These are phyloP conservation scores for Heliconius charithonia DNA, from an alignment of 2,888 invertebrate species.

Conservation along the genomic window DNA sequence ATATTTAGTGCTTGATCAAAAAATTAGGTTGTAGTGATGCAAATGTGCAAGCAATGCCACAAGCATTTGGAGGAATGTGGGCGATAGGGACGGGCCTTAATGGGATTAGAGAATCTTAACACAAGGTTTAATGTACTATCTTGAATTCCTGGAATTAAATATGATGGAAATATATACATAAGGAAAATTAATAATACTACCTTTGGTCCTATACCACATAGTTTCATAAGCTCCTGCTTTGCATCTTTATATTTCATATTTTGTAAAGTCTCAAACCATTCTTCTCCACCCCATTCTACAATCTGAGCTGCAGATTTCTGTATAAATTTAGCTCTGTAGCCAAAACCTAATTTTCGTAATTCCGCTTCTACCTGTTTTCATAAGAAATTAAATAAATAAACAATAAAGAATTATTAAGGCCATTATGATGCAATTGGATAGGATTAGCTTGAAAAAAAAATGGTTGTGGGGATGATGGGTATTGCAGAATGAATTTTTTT, in stretches of 20 bases:
- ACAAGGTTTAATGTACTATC: too few relatives aligned
- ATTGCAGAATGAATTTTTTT: too few relatives aligned
- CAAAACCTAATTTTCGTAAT: conserved; percentile 90
- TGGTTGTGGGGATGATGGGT: neutral
- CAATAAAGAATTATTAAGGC: conserved; percentile 1
- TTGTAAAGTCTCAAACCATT: conserved; percentile 89
- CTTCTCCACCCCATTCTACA: conserved; percentile 85
- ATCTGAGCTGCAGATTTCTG: conserved; percentile 89
- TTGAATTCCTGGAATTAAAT: neutral
- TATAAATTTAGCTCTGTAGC: conserved; percentile 95
- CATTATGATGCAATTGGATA: neutral
- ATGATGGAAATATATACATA: neutral
- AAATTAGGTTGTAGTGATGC: too few relatives aligned
- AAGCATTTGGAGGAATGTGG: too few relatives aligned
- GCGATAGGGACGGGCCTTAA: too few relatives aligned
- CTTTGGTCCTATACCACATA: conserved; percentile 97
- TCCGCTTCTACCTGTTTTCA: conserved; percentile 85
- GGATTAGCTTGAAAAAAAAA: neutral
- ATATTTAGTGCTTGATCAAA: neutral
- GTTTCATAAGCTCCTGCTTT: conserved; percentile 87
- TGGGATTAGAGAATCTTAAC: too few relatives aligned
- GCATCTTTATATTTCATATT: conserved; percentile 88
- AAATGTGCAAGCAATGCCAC: too few relatives aligned
- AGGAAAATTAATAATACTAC: conserved; percentile 79
- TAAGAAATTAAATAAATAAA: neutral